Conservation (phyloP, 2,888 invertebrate genomes). For the Hydrotaea diabolus region DNA sequence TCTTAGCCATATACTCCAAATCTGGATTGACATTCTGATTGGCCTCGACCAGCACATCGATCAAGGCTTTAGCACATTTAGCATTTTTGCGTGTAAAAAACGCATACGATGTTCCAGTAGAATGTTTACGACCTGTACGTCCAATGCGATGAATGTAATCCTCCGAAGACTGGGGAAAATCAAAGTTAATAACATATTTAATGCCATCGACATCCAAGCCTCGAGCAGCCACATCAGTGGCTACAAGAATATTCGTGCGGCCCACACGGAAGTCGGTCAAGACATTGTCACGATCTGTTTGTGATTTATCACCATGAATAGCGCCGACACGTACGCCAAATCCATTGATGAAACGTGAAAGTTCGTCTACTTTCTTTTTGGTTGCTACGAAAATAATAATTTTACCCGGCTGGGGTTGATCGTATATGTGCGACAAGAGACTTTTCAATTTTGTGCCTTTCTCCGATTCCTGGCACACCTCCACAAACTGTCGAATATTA, state of each 20-base stretch:
- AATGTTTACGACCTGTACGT: conserved; percentile 92
- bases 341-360: conserved; percentile 89
- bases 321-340: conserved; percentile 91
- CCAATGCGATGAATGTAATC: conserved; percentile 98
- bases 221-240: conserved; percentile 97
- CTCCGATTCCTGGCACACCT: conserved; percentile 88
- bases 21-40: conserved; percentile 94
- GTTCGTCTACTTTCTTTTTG: conserved; percentile 94
- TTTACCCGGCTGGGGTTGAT: conserved; percentile 94
- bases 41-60: conserved; percentile 93
- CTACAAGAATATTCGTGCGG: conserved; percentile 92
- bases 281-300: conserved; percentile 95
- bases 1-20: conserved; percentile 88
- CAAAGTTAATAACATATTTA: conserved; percentile 96
- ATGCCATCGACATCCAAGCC: conserved; percentile 97
- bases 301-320: conserved; percentile 98
- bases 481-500: conserved; percentile 92
- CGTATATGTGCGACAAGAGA: conserved; percentile 82
- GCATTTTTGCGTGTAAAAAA: conserved; percentile 95
- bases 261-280: conserved; percentile 93
- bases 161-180: conserved; percentile 96
- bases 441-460: conserved; percentile 83
- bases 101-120: conserved; percentile 95
- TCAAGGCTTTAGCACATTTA: conserved; percentile 92
- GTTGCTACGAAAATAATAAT: conserved; percentile 98